Base-by-base conservation (phyloP, 2,888 invertebrate genomes). In the Xanthia togata region DNA sequence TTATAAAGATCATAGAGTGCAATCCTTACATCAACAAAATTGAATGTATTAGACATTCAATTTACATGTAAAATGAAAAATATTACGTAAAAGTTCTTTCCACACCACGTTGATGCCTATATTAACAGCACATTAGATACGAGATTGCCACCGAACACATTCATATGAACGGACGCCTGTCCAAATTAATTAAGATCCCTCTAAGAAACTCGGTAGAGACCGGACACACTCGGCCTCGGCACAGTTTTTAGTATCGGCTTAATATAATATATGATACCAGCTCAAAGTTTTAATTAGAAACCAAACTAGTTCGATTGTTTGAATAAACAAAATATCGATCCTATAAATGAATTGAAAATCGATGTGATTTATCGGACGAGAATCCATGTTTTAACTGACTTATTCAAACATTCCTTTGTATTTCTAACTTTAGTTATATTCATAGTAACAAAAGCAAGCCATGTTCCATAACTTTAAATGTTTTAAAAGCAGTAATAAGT, bases 181-280 rank as follows among this genome's bases (percentile, higher is more conserved):
- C 81, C 47, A 75, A 80, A 87, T 85, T 87, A 87, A 87, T 87
- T 83, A 87, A 78, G 64, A 81, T 75, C 73, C 53, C 59, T 84
- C 60, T 72, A 60, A 71, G 73, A 79, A 76, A 72, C 68, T 71
- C 44, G n/a, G 72, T 14, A 44, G 65, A 73, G 71, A 77, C 77
- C 78, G 73, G 86, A 82, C 69, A 73, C 59, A 38, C 8, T 84
- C 84, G 82, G 84, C 84, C 84, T 84, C 84, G 84, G 79, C 80
- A 75, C 69, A 73, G 62, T 73, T 79, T 74, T 76, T 65, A 62
- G 79, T 78, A 72, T 85, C 76, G 81, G 73, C 78, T 71, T 83
- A 79, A 81, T 79, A 78, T 83, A 79, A 83, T 79, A 78, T 81
- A 78, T 79, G 82, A 73, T 73, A 74, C 73, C 50, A 63, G 44